Conservation (phyloP, 2,797 vertebrate genomes). For the Megaceryle alcyon region DNA sequence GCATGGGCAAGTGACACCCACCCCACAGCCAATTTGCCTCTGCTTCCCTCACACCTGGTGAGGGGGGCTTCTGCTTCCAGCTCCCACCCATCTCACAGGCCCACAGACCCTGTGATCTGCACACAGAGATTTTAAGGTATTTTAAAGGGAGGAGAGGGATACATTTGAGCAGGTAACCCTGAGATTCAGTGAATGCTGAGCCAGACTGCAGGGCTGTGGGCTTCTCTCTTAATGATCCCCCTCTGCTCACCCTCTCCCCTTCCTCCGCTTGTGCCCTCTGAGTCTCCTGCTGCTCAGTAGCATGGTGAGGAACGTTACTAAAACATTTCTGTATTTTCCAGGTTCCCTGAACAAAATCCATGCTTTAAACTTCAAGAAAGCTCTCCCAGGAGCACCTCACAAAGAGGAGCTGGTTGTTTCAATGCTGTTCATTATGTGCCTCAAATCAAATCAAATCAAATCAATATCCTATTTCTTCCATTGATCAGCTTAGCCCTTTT, state of each 20-base stretch:
- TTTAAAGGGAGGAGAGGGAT: background rate
- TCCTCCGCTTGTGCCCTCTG: background rate
- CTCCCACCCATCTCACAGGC: background rate
- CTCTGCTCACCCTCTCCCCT: background rate
- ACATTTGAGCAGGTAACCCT: background rate
- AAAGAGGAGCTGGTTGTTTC: background rate
- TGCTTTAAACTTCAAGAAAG: background rate
- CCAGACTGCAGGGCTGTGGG: background rate
- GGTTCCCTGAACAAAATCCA: background rate
- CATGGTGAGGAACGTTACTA: background rate
- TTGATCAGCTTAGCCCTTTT: background rate
- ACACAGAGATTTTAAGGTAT: background rate
- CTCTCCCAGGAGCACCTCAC: background rate
- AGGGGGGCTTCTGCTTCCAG: background rate
- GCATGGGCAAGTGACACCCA: background rate
- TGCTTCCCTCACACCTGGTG: background rate
- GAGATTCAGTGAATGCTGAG: background rate
- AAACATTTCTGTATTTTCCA: background rate
- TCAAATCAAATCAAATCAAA: conserved; percentile 6
- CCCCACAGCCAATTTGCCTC: fast-evolving
- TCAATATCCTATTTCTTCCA: background rate
- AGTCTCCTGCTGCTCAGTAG: background rate
- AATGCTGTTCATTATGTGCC: background rate
- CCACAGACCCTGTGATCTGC: background rate
- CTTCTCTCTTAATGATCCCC: background rate